Conservation (phyloP, 2,797 vertebrate genomes). For the Adrianichthys oophorus region DNA sequence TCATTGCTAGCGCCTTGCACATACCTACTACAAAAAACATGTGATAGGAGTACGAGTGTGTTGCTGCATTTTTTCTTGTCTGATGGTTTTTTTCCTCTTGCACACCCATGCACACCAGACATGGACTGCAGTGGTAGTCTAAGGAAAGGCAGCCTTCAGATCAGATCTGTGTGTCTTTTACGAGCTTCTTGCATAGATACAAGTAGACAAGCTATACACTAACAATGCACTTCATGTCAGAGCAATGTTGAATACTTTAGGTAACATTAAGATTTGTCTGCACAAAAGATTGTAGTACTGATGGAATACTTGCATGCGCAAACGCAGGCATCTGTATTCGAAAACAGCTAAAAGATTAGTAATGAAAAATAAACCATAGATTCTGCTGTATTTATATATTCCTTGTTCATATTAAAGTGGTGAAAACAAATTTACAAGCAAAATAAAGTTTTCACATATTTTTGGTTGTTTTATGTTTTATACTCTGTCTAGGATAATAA, state of each 20-base stretch:
- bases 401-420: too few relatives aligned
- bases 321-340: too few relatives aligned
- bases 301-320: too few relatives aligned
- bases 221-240: not conserved
- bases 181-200: not conserved
- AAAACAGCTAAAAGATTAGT: too few relatives aligned
- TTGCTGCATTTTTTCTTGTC: slow-evolving; percentile 12
- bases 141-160: slow-evolving; percentile 5
- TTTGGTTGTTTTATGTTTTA: too few relatives aligned
- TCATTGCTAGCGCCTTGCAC: not conserved
- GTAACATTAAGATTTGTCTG: not conserved
- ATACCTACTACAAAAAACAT: slow-evolving; percentile 10
- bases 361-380: too few relatives aligned
- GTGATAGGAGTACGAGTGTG: slow-evolving; percentile 10
- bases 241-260: not conserved
- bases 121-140: slow-evolving; percentile 26
- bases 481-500: too few relatives aligned
- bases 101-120: slow-evolving; percentile 9
- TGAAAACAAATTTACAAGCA: too few relatives aligned
- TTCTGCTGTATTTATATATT: too few relatives aligned
- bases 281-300: too few relatives aligned
- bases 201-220: slow-evolving; percentile 3
- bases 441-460: too few relatives aligned
- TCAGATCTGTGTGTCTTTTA: slow-evolving; percentile 3
- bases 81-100: slow-evolving; percentile 12